Percentiles rank a stretch among this genome's conserved stretches.
These are phyloP conservation scores for Carposina sasakii DNA, from an alignment of 1,140 invertebrate species.

Conservation along the genomic window DNA sequence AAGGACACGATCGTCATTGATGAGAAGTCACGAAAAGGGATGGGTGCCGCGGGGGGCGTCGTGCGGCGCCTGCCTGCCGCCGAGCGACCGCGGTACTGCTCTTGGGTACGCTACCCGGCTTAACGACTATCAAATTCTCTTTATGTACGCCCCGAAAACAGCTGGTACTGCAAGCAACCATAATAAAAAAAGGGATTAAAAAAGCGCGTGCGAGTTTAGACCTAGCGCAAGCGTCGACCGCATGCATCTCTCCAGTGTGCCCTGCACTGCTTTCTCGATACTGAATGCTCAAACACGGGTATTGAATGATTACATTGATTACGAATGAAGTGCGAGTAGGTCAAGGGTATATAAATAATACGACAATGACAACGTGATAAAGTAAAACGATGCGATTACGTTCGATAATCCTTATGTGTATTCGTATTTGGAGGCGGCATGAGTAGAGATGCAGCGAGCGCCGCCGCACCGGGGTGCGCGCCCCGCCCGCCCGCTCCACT, in stretches of 20 bases:
- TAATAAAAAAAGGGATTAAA: constrained; percentile 54
- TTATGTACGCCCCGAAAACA: constrained; percentile 81
- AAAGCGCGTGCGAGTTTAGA: constrained; percentile 30
- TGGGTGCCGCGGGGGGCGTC: not conserved
- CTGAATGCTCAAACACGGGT: too few relatives aligned
- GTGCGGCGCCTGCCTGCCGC: not conserved
- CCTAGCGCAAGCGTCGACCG: too few relatives aligned
- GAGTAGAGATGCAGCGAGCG: constrained; percentile 1
- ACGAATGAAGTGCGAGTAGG: too few relatives aligned
- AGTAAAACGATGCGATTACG: too few relatives aligned
- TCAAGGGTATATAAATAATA: too few relatives aligned
- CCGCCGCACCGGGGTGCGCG: constrained; percentile 18
- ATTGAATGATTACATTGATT: too few relatives aligned
- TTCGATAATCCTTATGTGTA: too few relatives aligned
- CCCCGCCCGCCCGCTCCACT: constrained; percentile 39
- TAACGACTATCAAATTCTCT: constrained; percentile 46
- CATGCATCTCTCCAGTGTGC: too few relatives aligned
- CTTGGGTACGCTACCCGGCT: constrained; percentile 40
- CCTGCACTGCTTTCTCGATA: too few relatives aligned
- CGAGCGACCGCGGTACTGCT: constrained; percentile 16
- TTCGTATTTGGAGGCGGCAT: constrained; percentile 26
- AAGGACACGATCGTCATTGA: too few relatives aligned
- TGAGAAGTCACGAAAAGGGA: not conserved
- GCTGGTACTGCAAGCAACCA: constrained; percentile 81
- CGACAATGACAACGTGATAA: too few relatives aligned